Evolutionary conservation across 2,888 invertebrate species (phyloP).

Genomic region (Scaptomyza parva): DNA sequence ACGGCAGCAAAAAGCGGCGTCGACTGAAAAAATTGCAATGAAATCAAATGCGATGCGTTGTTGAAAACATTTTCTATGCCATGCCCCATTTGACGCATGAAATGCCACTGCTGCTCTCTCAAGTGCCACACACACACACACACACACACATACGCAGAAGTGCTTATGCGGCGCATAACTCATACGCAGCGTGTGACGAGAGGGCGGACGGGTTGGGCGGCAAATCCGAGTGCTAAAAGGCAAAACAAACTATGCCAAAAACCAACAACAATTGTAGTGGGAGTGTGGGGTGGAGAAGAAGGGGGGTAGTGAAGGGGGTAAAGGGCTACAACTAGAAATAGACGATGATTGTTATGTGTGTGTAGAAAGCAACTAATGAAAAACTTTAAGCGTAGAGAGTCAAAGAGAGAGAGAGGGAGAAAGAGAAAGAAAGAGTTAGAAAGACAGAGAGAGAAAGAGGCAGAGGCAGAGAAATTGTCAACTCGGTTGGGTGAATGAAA

Average conservation of each 20-base stretch:
- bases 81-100: conserved; percentile 71
- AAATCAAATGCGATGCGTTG: conserved; percentile 45
- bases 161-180: conserved; percentile 61
- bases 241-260: background rate
- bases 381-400: background rate
- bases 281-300: background rate
- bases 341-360: background rate
- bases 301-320: too few species aligned
- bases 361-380: background rate
- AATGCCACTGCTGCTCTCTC: conserved; percentile 37
- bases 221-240: background rate
- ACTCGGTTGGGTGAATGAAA: too few species aligned
- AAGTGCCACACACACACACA: conserved; percentile 7
- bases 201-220: background rate
- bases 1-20: conserved; percentile 23
- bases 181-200: conserved; percentile 75
- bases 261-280: background rate
- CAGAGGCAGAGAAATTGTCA: background rate
- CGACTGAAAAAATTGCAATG: conserved; percentile 32
- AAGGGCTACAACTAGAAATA: too few species aligned
- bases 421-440: background rate
- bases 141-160: background rate
- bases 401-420: background rate
- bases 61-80: conserved; percentile 66
- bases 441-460: background rate